phyloP scores from a whole-genome alignment of 2,888 invertebrate species.

The Helobdella robusta region DNA sequence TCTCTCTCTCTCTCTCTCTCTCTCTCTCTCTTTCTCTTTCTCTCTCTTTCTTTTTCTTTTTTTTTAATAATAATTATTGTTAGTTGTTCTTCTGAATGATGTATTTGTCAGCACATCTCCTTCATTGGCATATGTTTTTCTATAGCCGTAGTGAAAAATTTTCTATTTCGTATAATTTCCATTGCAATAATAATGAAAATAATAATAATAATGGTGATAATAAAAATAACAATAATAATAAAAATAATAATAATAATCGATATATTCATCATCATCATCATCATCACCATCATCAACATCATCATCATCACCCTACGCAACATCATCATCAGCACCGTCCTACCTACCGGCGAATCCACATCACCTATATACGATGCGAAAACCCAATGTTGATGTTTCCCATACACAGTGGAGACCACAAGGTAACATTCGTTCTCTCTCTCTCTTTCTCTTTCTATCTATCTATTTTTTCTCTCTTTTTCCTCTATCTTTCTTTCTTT shows the following conservation, averaged over 20 bases:
- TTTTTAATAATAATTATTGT: background rate
- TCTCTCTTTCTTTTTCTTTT: background rate
- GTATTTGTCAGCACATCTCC: background rate
- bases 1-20: too few relatives aligned
- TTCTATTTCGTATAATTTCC: too few relatives aligned
- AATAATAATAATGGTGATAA: too few relatives aligned
- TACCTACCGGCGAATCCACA: background rate
- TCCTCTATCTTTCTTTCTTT: conserved; percentile 2
- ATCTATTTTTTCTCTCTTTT: too few relatives aligned
- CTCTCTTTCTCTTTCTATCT: too few relatives aligned
- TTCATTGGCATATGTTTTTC: background rate
- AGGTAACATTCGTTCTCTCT: conserved; percentile 19
- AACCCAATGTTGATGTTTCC: conserved; percentile 19
- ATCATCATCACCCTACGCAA: background rate
- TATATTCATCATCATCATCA: conserved; percentile 3
- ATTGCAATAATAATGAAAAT: too few relatives aligned
- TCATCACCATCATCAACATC: conserved; percentile 1
- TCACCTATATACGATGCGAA: conserved; percentile 25
- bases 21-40: too few relatives aligned
- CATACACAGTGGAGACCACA: conserved; percentile 30
- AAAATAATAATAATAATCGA: too few relatives aligned
- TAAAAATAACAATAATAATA: too few relatives aligned
- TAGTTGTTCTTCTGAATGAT: background rate
- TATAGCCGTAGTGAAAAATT: too few relatives aligned
- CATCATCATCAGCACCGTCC: conserved; percentile 2